These are phyloP conservation scores for Papilio polyxenes DNA, from an alignment of 1,140 invertebrate genomes.

Conservation along the genomic window DNA sequence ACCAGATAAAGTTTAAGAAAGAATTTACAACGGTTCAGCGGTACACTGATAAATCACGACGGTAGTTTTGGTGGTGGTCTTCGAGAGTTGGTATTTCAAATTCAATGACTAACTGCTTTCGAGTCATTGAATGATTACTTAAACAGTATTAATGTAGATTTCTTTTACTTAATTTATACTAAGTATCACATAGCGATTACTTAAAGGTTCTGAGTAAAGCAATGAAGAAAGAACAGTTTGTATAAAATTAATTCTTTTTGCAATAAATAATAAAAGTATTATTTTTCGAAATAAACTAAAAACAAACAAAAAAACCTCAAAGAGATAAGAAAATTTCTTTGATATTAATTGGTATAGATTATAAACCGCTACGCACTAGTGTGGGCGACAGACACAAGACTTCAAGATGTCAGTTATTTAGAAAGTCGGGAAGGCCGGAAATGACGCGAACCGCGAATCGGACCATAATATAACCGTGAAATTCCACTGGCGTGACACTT, in stretches of 20 bases:
- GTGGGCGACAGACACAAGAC: constrained; percentile 23
- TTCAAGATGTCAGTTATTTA: constrained; percentile 4
- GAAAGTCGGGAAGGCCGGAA: constrained; percentile 29
- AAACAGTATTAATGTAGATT: too few species aligned
- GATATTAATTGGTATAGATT: neutral
- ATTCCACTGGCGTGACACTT: neutral
- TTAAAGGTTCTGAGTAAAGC: too few species aligned
- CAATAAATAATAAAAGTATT: neutral
- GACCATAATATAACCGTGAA: constrained; percentile 1
- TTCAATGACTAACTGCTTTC: neutral
- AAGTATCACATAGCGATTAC: too few species aligned
- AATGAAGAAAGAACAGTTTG: too few species aligned
- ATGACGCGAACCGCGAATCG: constrained; percentile 21
- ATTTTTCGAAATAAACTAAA: neutral
- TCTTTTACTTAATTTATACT: too few species aligned
- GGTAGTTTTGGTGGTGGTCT: neutral
- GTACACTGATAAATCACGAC: neutral
- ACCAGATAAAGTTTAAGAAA: neutral
- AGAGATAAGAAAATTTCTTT: neutral
- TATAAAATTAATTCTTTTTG: neutral
- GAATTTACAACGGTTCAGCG: neutral
- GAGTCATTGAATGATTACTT: too few species aligned
- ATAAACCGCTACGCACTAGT: constrained; percentile 14
- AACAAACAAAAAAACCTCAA: neutral
- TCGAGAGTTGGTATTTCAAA: neutral